These are phyloP conservation scores for Metridium senile DNA, from an alignment of 92 coral and sea anemone species.

Conservation along the genomic window DNA sequence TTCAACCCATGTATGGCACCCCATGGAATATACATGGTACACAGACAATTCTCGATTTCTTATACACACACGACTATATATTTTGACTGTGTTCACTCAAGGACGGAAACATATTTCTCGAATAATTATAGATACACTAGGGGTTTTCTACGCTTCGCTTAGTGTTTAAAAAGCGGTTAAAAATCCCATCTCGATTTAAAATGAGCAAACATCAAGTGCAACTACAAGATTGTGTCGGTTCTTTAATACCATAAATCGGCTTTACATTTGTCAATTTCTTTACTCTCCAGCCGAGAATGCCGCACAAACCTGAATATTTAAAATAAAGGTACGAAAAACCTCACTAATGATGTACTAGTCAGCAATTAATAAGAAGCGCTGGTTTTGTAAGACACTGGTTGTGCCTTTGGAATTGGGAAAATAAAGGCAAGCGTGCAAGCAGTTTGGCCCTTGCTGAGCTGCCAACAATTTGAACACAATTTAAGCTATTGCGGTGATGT, in stretches of 20 bases:
- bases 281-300: constrained; percentile 36
- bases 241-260: constrained; percentile 30
- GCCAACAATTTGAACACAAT: constrained; percentile 35
- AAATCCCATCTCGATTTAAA: constrained; percentile 29
- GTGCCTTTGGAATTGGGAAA: constrained; percentile 14
- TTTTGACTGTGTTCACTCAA: constrained; percentile 23
- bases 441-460: constrained; percentile 35
- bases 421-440: constrained; percentile 8
- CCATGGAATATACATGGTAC: constrained; percentile 8
- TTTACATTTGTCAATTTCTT: constrained; percentile 29
- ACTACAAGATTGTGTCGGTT: constrained; percentile 20
- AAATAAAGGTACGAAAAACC: constrained; percentile 22
- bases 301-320: constrained; percentile 36
- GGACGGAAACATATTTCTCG: constrained; percentile 8
- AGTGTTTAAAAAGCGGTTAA: constrained; percentile 17
- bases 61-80: constrained; percentile 3
- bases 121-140: constrained; percentile 15
- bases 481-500: constrained; percentile 39
- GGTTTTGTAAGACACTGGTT: constrained; percentile 21
- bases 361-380: constrained; percentile 36
- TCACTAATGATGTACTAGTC: constrained; percentile 45
- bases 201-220: constrained; percentile 3
- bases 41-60: constrained; percentile 2
- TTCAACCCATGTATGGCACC: constrained; percentile 38
- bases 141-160: constrained; percentile 19